Evolutionary conservation across 1,140 invertebrate genomes (phyloP), one percentile per base, ranked within the genome.

Genomic region (Rhagoletis zephyria): DNA sequence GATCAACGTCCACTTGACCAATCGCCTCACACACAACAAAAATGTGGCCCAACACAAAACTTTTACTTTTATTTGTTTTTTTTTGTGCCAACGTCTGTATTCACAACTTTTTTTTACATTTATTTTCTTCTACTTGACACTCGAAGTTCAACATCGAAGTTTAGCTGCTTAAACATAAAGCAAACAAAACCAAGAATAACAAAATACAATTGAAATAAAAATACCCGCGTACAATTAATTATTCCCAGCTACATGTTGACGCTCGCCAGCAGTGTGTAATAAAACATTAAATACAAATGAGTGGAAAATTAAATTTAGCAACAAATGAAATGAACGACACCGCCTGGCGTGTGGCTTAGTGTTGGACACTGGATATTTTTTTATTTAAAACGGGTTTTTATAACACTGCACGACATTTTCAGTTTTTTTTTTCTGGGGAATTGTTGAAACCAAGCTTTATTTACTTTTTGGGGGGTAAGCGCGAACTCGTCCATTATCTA

Each of bases 21-120:
- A 19, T 81, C 51, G 48, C 74, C 74, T 51, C 74, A 56, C n/a
- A 56, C n/a, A 59, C 42, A 59, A 56, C 12, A 30, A 81, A 14
- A 59, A 81, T 59, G 51, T 81, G 74, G 56, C 74, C 74, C 30
- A 51, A 81, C 16, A 19, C 6, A 19, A 81, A 81, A 81, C 74
- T 81, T 81, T 81, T 81, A 81, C 74, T 81, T 81, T 81, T 81
- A 81, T 81, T 81, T 51, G 48, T n/a, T 16, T 81, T 51, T n/a
- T n/a, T 16, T 51, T 48, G 6, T 56, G 48, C n/a, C n/a, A 81
- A 81, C 16, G 42, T 16, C 42, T 40, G 9, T 5, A 3, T 59
- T 81, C 48, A 4, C 30, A 30, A 30, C 30, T 7, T 19, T 56
- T n/a, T 19, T 77, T 59, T n/a, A n/a, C n/a, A 16, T 81, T 81